Conservation (phyloP, 2,113 vertebrate genomes). For the Dromiciops gliroides region DNA sequence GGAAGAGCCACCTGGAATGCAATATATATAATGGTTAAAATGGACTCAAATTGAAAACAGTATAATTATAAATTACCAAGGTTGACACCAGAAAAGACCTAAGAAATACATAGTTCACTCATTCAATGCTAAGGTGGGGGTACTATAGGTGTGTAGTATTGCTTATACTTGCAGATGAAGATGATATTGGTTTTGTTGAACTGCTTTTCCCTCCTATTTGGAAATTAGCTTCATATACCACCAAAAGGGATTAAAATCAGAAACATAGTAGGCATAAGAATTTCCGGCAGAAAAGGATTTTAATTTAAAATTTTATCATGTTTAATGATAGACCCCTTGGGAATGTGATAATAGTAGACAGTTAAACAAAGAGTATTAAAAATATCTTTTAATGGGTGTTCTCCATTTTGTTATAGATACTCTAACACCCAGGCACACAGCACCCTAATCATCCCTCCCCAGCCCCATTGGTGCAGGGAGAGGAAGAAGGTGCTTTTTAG, state of each 20-base stretch:
- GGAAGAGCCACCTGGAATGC: not conserved
- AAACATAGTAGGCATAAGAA: not conserved
- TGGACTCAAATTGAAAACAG: not conserved
- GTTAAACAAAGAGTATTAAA: not conserved
- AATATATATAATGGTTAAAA: not conserved
- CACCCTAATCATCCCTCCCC: not conserved
- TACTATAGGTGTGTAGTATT: not conserved
- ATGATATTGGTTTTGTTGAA: not conserved
- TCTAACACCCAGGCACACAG: not conserved
- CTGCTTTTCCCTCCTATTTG: not conserved
- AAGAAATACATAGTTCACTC: not conserved
- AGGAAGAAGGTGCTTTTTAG: not conserved
- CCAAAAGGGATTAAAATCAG: not conserved
- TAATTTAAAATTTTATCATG: not conserved
- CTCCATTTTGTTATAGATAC: not conserved
- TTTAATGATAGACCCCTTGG: not conserved
- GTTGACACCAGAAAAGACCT: not conserved
- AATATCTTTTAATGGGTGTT: not conserved
- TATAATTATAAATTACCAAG: not conserved
- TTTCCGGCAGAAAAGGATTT: not conserved
- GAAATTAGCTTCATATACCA: not conserved
- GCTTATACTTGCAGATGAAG: not conserved
- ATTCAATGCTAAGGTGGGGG: not conserved
- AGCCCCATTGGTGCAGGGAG: rapidly evolving
- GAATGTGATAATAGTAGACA: not conserved